These are phyloP conservation scores for Hylia prasina DNA, from an alignment of 2,113 vertebrate genomes.

Conservation along the genomic window DNA sequence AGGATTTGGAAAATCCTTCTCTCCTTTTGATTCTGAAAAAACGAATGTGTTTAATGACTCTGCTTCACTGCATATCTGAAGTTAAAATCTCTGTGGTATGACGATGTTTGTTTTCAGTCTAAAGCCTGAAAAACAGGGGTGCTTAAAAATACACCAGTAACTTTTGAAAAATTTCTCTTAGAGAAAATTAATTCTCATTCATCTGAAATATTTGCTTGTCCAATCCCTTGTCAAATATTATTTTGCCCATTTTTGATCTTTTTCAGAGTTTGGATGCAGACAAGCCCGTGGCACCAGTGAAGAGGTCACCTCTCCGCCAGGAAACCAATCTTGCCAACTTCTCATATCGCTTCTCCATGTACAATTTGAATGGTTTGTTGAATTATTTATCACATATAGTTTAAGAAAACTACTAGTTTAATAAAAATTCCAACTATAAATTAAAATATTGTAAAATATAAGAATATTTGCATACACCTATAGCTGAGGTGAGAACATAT, in stretches of 20 bases:
- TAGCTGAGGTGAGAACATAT: not conserved
- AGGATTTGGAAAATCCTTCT: not conserved
- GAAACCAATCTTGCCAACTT: conserved; percentile 99
- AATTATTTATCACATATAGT: not conserved
- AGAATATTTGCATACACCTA: not conserved
- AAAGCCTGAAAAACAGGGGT: not conserved
- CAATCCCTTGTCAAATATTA: not conserved
- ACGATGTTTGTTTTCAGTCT: not conserved
- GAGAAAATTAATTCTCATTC: not conserved
- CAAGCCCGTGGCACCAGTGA: conserved; percentile 85
- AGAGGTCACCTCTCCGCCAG: conserved; percentile 89
- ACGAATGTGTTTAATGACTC: not conserved
- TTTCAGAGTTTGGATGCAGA: conserved; percentile 92
- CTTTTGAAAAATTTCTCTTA: not conserved
- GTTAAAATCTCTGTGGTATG: not conserved
- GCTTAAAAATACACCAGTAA: not conserved
- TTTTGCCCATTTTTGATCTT: not conserved
- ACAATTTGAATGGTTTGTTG: conserved; percentile 94
- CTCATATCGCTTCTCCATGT: conserved; percentile 99
- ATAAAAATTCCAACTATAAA: not conserved
- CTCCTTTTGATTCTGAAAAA: not conserved
- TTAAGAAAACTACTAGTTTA: not conserved
- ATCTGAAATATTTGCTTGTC: not conserved
- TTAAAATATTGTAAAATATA: not conserved
- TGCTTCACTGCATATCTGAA: not conserved